Conservation (phyloP, 2,797 vertebrate species). For the Gymnodraco acuticeps region DNA sequence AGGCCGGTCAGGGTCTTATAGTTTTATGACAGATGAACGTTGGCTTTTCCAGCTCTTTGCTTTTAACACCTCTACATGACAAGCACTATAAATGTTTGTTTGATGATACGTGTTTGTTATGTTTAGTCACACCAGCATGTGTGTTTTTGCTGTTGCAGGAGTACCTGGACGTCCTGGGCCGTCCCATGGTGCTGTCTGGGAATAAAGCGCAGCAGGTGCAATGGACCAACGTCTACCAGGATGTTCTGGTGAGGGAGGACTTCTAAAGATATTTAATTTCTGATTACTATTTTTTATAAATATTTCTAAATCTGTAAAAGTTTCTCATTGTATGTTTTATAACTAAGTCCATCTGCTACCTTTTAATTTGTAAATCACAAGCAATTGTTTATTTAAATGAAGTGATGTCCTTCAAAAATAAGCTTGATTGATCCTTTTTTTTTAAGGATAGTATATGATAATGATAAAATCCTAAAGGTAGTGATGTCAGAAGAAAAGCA, state of each 20-base stretch:
- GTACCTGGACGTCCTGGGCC: constrained; percentile 96
- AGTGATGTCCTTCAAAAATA: background rate
- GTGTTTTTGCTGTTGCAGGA: constrained; percentile 84
- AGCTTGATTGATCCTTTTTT: background rate
- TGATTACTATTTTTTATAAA: background rate
- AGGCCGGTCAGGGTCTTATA: constrained; percentile 67
- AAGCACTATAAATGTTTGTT: constrained; percentile 57
- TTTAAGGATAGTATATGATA: background rate
- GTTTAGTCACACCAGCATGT: constrained; percentile 14
- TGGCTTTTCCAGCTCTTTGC: constrained; percentile 56
- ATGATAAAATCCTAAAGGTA: background rate
- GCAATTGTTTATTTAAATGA: background rate
- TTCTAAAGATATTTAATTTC: background rate
- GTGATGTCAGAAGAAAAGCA: background rate
- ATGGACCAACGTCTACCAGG: constrained; percentile 99
- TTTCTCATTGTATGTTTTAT: background rate
- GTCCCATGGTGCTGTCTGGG: constrained; percentile 97
- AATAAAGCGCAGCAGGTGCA: constrained; percentile 95
- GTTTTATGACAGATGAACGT: constrained; percentile 74
- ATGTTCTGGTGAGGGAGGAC: constrained; percentile 91
- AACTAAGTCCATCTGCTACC: background rate
- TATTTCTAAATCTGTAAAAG: background rate
- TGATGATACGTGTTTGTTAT: constrained; percentile 57
- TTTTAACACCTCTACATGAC: constrained; percentile 58
- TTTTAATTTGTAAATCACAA: background rate